Evolutionary conservation across 92 coral and sea anemone species (phyloP), one percentile per base, ranked within the genome.

Genomic region (Muricea muricata): DNA sequence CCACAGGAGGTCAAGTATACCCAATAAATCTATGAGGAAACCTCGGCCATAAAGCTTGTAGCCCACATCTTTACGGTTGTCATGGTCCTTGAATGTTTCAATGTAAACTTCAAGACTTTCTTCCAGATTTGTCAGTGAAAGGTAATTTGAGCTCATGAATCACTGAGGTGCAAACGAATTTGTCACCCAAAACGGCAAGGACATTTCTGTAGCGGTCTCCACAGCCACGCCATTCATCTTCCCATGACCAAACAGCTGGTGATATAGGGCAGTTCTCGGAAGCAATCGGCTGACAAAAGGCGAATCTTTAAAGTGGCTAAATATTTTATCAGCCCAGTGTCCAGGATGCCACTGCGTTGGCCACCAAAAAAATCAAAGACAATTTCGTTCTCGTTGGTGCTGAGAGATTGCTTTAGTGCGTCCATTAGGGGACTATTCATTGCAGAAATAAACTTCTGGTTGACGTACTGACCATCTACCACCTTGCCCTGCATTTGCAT

Each of bases 141-240:
- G 47, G 21, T 69, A 69, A 41, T 50, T 69, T 7, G 48, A 21
- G 35, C 75, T 69, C 75, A 69, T 69, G 24, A 69, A 69, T 10
- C 48, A 6, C 21, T 69, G 75, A 9, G 33, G 47, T 5, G 75
- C 75, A n/a, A 17, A 69, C 4, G 75, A 0, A 31, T 33, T 37
- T 3, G 75, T 69, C n/a, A 37, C 50, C 2, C 75, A 2, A 30
- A 69, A 30, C 11, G 75, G 75, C 24, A 69, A 41, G 0, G 24
- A 17, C 47, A 69, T 9, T 31, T 69, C 75, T 15, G 33, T 69
- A 7, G 75, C 3, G 17, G 75, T 32, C 48, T 69, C 75, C 10
- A 34, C 12, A 12, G 75, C 75, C 13, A 69, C 75, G 18, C 48
- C 37, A n/a, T 69, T 47, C 75, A 69, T 69, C 75, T 69, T 69